Base-by-base conservation (phyloP, 2,888 invertebrate genomes). In the Andrena praecox region DNA sequence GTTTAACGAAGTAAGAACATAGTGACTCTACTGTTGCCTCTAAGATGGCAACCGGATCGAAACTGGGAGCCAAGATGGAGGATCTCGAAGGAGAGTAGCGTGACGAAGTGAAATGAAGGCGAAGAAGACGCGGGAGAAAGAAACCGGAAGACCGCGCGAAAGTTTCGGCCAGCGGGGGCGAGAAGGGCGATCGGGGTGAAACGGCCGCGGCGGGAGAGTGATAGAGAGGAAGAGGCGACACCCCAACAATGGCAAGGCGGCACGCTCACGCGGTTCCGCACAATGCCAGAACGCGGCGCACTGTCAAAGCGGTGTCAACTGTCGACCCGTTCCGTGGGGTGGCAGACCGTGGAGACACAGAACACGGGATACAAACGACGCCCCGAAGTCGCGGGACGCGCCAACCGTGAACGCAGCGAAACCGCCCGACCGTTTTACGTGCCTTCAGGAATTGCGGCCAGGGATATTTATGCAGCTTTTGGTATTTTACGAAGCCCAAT, bases 301-400 rank as follows among this genome's bases (percentile, higher is more conserved):
- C 90, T 91, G 93, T 93, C 93, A 93, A 93, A 93, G 90, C 87
- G 91, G 91, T 93, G 93, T 93, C 93, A 93, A 93, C 92, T 70
- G 83, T 81, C 81, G 74, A 81, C 74, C 68, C 83, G 87, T 88
- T 87, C 77, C 76, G 27, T 75, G 81, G 75, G 80, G 89, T 80
- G 87, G 83, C 87, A 88, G 89, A 87, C 79, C 87, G 89, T 87
- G 85, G 86, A 88, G 80, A 83, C 64, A 78, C 77, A 42, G 52
- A 59, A 29, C 64, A 62, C 77, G 71, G 72, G 71, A 76, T 59
- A 72, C 69, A 56, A 80, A 85, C 67, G 75, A 73, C 59, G 75
- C 71, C 71, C 71, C 70, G 70, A 31, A 63, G 73, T 42, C 66
- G 64, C 67, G 63, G 56, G 50, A 66, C 73, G 70, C 80, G 70